These are phyloP conservation scores for Ichneumon xanthorius DNA, from an alignment of 2,888 invertebrate species.

Conservation along the genomic window DNA sequence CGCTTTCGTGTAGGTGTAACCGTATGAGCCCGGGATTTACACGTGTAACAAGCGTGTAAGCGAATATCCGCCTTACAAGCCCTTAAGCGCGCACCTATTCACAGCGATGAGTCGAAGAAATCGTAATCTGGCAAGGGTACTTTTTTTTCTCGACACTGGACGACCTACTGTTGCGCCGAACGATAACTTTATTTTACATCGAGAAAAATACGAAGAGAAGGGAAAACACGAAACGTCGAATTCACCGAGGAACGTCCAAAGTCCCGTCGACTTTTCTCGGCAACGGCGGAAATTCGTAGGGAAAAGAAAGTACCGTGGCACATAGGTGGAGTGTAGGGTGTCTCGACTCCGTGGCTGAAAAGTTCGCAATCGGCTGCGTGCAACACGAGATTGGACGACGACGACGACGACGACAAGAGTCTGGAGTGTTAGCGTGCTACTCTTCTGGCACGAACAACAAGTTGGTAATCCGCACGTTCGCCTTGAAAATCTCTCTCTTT, in stretches of 20 bases:
- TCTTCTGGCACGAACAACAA: slow-evolving; percentile 72
- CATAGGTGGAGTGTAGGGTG: slow-evolving; percentile 15
- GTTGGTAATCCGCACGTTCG: slow-evolving; percentile 72
- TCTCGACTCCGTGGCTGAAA: slow-evolving; percentile 50
- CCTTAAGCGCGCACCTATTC: background rate
- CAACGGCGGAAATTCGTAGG: slow-evolving; percentile 57
- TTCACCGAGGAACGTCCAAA: slow-evolving; percentile 52
- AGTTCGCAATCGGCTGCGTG: slow-evolving; percentile 67
- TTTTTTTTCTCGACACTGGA: background rate
- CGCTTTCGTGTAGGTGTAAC: slow-evolving; percentile 20
- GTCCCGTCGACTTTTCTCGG: slow-evolving; percentile 42
- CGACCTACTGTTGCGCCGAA: background rate
- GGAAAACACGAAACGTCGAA: slow-evolving; percentile 62
- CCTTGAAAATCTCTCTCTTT: slow-evolving; percentile 63
- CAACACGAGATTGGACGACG: slow-evolving; percentile 66
- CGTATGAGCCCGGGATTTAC: slow-evolving; percentile 44
- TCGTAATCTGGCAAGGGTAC: background rate
- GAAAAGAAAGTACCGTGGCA: slow-evolving; percentile 59
- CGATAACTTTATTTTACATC: slow-evolving; percentile 23
- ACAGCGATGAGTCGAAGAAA: background rate
- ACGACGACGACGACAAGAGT: slow-evolving; percentile 60
- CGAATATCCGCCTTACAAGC: slow-evolving; percentile 27
- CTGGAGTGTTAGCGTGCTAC: slow-evolving; percentile 65
- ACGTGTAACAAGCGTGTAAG: slow-evolving; percentile 45
- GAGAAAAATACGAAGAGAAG: slow-evolving; percentile 48